phyloP scores from a whole-genome alignment of 2,113 vertebrate species.

The Zingel zingel region DNA sequence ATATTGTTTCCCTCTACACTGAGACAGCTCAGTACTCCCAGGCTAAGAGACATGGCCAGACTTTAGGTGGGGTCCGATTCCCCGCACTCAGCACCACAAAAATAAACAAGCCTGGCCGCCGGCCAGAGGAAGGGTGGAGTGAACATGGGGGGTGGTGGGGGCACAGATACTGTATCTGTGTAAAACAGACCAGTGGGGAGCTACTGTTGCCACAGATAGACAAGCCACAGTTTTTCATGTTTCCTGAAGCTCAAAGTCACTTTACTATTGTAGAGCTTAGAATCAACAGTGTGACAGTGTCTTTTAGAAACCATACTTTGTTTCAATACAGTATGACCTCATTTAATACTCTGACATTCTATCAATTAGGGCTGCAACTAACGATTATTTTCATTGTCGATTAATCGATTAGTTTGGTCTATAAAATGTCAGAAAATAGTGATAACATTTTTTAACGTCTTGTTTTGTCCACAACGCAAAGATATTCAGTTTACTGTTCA shows the following conservation, averaged over 20 bases:
- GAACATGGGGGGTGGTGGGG: conserved; percentile 14
- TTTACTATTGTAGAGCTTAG: not conserved
- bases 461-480: too few species aligned
- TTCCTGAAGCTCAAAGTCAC: conserved; percentile 6
- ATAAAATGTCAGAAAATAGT: too few species aligned
- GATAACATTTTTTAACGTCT: too few species aligned
- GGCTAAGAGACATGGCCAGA: conserved; percentile 46
- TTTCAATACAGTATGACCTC: not conserved
- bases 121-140: conserved; percentile 51
- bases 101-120: conserved; percentile 72
- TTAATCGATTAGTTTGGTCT: too few species aligned
- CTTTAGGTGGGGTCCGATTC: conserved; percentile 76
- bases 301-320: not conserved
- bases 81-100: conserved; percentile 81
- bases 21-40: not conserved
- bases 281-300: not conserved
- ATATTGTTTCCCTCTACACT: conserved; percentile 34
- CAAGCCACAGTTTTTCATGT: conserved; percentile 4
- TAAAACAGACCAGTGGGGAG: conserved; percentile 51
- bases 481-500: too few species aligned
- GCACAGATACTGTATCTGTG: conserved; percentile 71
- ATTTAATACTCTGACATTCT: not conserved
- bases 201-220: conserved; percentile 27
- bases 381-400: too few species aligned
- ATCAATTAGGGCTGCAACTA: too few species aligned